Base-by-base conservation (phyloP, 2,113 vertebrate genomes). In the Salvelinus alpinus region DNA sequence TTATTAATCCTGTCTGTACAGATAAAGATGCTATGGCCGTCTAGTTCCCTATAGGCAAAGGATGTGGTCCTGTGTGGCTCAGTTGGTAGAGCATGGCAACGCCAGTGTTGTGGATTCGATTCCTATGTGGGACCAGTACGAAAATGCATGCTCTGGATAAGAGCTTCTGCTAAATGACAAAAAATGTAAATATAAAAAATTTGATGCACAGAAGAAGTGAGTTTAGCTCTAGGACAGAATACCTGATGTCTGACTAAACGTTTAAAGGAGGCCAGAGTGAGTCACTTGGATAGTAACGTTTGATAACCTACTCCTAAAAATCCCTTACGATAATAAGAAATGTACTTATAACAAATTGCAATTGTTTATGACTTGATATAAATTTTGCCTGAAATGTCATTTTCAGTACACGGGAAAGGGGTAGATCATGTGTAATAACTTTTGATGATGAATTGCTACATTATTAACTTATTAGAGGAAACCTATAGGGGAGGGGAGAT, bases 401-500 rank as follows among this genome's bases (percentile, higher is more conserved):
- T 73, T 69, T 54, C 62, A 70, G 82, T 47, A 27, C 51, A 74
- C 81, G 71, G 25, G n/a, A 68, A 44, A 70, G 29, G 72, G 44
- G 79, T 72, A 78, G 81, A 87, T 89, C 78, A 78, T 83, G 81
- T 18, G 70, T 70, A 74, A 79, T 82, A 80, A 71, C 69, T 78
- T 80, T 85, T 82, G 75, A 81, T 69, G 74, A 87, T 88, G 83
- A 87, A 87, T 82, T 79, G 81, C 77, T 78, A 71, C 75, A 66
- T 85, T 84, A 90, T 90, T 85, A 88, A 76, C 86, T 86, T 86
- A 84, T 86, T 85, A 84, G 89, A 87, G 38, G 59, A 64, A 51
- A 64, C 54, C 66, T 38, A 60, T n/a, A 34, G 14, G 76, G 68
- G 72, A 81, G 72, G 79, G 79, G 84, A 86, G 86, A 76, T 81